Percentiles rank a stretch among this genome's conserved stretches.
Conservation (phyloP, 2,888 invertebrate species). For the Pecten maximus region DNA sequence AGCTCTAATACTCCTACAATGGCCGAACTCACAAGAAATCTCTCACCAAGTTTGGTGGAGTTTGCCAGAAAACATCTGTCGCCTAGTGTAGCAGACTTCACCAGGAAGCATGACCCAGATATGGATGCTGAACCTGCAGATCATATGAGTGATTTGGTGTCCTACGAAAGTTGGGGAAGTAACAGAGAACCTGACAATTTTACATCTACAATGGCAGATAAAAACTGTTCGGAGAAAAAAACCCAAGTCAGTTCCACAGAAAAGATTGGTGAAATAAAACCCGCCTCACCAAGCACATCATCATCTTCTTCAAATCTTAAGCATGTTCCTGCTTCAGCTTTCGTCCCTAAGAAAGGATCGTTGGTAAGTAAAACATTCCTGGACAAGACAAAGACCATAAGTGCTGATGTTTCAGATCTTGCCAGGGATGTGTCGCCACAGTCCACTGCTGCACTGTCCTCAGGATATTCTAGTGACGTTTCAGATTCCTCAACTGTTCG, state of each 20-base stretch:
- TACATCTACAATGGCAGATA: not conserved
- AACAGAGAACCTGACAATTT: not conserved
- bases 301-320: not conserved
- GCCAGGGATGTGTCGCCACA: not conserved
- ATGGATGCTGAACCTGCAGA: not conserved
- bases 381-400: not conserved
- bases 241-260: not conserved
- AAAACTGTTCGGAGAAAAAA: not conserved
- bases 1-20: not conserved
- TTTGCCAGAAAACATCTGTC: not conserved
- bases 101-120: constrained; percentile 10
- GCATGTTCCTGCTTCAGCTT: not conserved
- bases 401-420: not conserved
- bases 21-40: not conserved
- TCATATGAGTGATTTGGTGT: not conserved
- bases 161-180: not conserved
- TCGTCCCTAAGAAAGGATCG: constrained; percentile 8
- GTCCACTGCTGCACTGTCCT: not conserved
- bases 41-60: constrained; percentile 4
- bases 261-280: not conserved
- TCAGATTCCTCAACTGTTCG: not conserved
- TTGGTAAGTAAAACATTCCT: not conserved
- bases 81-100: not conserved
- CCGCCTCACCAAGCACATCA: not conserved
- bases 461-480: not conserved